phyloP scores from a whole-genome alignment of 2,888 invertebrate species.

The Prosopocoilus inquinatus region DNA sequence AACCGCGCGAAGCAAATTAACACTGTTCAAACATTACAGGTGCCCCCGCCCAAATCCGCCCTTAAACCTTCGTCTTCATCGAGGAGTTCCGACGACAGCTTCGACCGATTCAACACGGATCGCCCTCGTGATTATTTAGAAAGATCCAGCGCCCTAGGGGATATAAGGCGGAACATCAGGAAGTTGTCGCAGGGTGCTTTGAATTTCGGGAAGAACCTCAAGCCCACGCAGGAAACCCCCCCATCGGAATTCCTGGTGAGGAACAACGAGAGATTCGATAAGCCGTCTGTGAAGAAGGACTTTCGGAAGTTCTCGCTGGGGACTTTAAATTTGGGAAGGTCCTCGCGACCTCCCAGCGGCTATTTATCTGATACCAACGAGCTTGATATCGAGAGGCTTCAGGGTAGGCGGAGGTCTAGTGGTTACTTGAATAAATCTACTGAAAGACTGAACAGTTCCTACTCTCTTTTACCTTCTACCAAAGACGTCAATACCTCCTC shows the following conservation, averaged over 20 bases:
- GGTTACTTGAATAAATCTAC: conserved; percentile 22
- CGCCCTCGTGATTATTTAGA: no score
- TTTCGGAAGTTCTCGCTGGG: neutral
- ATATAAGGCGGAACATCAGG: conserved; percentile 14
- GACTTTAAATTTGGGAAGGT: neutral
- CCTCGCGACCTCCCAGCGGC: neutral
- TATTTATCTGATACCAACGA: neutral
- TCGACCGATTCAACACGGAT: no score
- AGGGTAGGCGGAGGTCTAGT: conserved; percentile 12
- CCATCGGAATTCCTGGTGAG: neutral
- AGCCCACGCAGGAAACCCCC: neutral
- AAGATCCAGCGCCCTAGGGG: conserved; percentile 4
- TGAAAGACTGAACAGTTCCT: conserved; percentile 24
- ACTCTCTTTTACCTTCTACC: conserved; percentile 2
- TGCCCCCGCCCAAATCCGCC: neutral
- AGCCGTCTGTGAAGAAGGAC: neutral
- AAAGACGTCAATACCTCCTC: neutral
- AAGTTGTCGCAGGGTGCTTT: conserved; percentile 18
- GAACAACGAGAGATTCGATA: neutral
- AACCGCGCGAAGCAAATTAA: neutral
- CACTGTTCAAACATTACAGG: conserved; percentile 6
- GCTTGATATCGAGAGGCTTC: neutral
- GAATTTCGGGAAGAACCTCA: conserved; percentile 13
- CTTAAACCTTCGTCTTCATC: neutral
- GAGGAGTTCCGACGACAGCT: no score